Base-by-base conservation (phyloP, 2,888 invertebrate genomes). In the Noctua janthina region DNA sequence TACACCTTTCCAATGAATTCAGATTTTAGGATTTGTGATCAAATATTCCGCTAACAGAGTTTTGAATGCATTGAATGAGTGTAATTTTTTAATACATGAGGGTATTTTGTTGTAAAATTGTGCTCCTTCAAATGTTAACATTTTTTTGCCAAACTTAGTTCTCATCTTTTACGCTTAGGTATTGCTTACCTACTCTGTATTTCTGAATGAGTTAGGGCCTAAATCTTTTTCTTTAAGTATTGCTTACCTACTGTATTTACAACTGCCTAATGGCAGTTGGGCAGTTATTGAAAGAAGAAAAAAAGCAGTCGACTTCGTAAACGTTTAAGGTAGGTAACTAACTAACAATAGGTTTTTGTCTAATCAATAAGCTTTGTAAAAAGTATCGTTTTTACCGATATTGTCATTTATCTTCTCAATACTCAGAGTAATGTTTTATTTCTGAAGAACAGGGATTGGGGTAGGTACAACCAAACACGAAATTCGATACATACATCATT, bases 401-500 rank as follows among this genome's bases (percentile, higher is more conserved):
- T 69, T 29, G 49, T n/a, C 51, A 46, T 76, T 59, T 56, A n/a
- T 71, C 67, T 59, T 71, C 23, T n/a, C 15, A 74, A 29, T 1
- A 23, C 6, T 51, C n/a, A 64, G n/a, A 62, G 15, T 11, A n/a
- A 17, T 62, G 20, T 3, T 4, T 35, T 76, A 76, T 76, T 69
- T 59, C 23, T 8, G 23, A 6, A 20, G 8, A 75, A 51, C 5
- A 20, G 23, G 43, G 43, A 39, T 35, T 43, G 6, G 46, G 35
- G 5, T 54, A 62, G 35, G 5, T 54, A 62, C 20, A 74, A 20
- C 35, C 17, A 85, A 81, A 86, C 73, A 72, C 46, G 13, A 85
- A 76, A 81, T 73, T 69, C 74, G 68, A 76, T 87, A 76, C 83
- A 75, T 87, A 81, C 72, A 72, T 85, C 56, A 67, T 88, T 90